Evolutionary conservation across 2,888 invertebrate species (phyloP).

Genomic region (Belgica antarctica): DNA sequence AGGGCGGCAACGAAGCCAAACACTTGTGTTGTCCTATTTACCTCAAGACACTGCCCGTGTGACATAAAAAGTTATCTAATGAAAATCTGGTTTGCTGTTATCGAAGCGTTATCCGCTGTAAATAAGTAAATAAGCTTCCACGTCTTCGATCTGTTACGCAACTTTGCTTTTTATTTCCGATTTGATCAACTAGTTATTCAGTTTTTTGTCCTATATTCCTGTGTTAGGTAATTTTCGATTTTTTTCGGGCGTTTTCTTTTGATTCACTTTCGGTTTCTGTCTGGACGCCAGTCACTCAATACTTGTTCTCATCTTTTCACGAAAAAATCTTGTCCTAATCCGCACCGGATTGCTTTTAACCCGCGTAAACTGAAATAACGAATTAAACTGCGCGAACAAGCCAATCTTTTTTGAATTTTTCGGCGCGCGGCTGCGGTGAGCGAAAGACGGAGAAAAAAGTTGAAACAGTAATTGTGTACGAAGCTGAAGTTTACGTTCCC

Average conservation of each 20-base stretch:
- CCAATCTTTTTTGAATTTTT: conserved; percentile 16
- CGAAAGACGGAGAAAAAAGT: conserved; percentile 11
- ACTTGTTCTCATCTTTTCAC: not conserved
- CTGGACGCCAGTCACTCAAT: too few relatives aligned
- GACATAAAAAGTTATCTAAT: not conserved
- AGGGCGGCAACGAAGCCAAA: too few relatives aligned
- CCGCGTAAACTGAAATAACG: conserved; percentile 36
- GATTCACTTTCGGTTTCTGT: not conserved
- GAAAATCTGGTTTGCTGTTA: not conserved
- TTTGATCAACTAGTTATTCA: not conserved
- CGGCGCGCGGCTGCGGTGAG: not conserved
- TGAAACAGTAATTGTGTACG: conserved; percentile 39
- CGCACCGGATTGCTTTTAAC: too few relatives aligned
- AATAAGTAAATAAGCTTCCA: too few relatives aligned
- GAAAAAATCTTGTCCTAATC: too few relatives aligned
- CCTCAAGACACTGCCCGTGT: too few relatives aligned
- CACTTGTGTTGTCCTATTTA: too few relatives aligned
- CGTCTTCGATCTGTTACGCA: not conserved
- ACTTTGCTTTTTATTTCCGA: not conserved
- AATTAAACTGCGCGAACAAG: conserved; percentile 37
- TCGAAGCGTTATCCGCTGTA: too few relatives aligned
- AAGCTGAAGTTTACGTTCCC: conserved; percentile 33
- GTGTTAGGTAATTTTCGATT: not conserved
- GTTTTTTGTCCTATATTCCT: not conserved
- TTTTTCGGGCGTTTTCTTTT: not conserved